phyloP scores from a whole-genome alignment of 2,797 vertebrate genomes.

The Tachyglossus aculeatus region DNA sequence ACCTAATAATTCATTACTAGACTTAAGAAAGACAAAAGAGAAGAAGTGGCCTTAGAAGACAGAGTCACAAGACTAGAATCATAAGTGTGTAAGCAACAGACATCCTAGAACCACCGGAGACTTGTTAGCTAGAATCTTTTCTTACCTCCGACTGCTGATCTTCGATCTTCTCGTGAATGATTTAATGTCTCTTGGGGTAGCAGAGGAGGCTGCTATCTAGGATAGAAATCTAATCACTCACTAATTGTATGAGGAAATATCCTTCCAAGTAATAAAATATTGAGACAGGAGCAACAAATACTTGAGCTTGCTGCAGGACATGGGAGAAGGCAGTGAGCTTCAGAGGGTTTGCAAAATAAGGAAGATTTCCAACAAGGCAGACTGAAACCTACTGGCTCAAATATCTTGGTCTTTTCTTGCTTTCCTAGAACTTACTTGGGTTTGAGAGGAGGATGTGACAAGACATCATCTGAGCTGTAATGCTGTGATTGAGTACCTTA shows the following conservation, averaged over 20 bases:
- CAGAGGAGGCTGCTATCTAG: constrained; percentile 7
- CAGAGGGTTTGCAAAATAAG: too few species aligned
- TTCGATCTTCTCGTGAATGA: constrained; percentile 26
- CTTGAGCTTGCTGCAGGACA: constrained; percentile 1
- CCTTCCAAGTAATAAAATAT: constrained; percentile 22
- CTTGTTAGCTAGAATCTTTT: constrained; percentile 20
- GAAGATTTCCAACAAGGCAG: too few species aligned
- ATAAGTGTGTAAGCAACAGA: constrained; percentile 10
- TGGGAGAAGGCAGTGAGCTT: too few species aligned
- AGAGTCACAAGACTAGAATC: neutral
- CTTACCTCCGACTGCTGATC: constrained; percentile 14
- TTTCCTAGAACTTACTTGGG: too few species aligned
- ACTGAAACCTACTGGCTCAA: too few species aligned
- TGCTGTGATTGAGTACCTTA: too few species aligned
- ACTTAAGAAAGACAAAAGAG: constrained; percentile 18
- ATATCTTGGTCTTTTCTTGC: too few species aligned
- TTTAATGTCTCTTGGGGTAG: constrained; percentile 24
- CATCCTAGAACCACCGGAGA: constrained; percentile 20
- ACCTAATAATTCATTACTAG: neutral
- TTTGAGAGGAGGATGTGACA: too few species aligned
- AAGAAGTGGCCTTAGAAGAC: neutral
- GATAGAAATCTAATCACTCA: constrained; percentile 19
- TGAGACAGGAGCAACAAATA: constrained; percentile 20
- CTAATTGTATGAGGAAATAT: constrained; percentile 15
- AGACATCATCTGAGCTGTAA: too few species aligned